Percentiles rank a stretch among this genome's conserved stretches.
Conservation (phyloP, 2,113 vertebrate species). For the Urocynchramus pylzowi region DNA sequence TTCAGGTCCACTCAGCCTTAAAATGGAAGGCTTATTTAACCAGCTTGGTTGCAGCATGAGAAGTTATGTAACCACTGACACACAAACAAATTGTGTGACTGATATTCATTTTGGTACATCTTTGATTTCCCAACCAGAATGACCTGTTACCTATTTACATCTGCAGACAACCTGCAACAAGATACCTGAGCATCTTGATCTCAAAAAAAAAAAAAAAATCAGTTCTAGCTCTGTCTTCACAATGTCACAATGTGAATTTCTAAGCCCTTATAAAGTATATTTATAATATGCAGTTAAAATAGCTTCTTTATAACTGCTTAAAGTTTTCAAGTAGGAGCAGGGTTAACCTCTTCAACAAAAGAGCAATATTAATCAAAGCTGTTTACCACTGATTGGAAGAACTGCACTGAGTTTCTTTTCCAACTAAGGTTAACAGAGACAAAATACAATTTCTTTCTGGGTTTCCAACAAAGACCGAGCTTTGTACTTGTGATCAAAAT, state of each 20-base stretch:
- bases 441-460: neutral
- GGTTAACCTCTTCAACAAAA: neutral
- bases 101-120: neutral
- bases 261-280: neutral
- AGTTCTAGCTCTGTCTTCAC: neutral
- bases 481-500: neutral
- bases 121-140: neutral
- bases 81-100: neutral
- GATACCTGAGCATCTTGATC: neutral
- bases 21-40: neutral
- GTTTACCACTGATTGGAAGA: neutral
- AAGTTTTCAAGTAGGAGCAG: neutral
- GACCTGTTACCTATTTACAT: neutral
- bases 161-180: neutral
- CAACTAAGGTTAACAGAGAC: neutral
- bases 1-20: neutral
- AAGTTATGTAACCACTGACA: slow-evolving; percentile 1
- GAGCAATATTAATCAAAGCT: neutral
- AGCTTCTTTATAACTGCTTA: neutral
- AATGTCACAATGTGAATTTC: neutral
- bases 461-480: fast-evolving
- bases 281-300: neutral
- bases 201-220: neutral
- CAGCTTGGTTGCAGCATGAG: neutral
- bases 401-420: neutral